Evolutionary conservation across 2,113 vertebrate species (phyloP).

Genomic region (Oreochromis aureus): DNA sequence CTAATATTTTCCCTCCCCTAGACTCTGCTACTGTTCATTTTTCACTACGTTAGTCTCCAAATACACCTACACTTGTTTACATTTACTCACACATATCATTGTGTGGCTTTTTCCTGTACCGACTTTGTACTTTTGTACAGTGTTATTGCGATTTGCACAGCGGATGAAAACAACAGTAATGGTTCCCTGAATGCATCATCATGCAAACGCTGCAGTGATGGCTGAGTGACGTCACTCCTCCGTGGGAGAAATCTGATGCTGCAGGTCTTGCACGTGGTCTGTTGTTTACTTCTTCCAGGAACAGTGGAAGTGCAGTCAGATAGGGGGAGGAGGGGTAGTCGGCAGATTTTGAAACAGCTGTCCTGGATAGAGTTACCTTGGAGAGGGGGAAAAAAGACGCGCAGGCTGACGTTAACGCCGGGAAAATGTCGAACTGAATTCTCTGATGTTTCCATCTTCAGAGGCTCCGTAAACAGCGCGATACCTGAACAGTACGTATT

Average conservation of each 20-base stretch:
- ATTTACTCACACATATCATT: neutral
- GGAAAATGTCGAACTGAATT: slow-evolving; percentile 19
- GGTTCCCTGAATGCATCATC: neutral
- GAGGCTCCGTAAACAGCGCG: neutral
- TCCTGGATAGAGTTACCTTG: slow-evolving; percentile 31
- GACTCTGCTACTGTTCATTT: neutral
- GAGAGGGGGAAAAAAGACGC: rapidly evolving
- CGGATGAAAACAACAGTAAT: neutral
- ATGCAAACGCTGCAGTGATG: neutral
- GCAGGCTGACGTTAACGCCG: neutral
- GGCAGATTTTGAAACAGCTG: slow-evolving; percentile 46
- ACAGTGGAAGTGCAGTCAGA: neutral
- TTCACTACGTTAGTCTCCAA: neutral
- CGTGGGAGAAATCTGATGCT: slow-evolving; percentile 30
- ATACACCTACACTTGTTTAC: neutral
- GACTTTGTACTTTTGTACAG: neutral
- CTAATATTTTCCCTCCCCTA: neutral
- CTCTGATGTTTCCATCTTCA: neutral
- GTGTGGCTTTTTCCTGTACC: neutral
- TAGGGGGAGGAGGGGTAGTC: neutral
- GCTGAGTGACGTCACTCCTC: slow-evolving; percentile 32
- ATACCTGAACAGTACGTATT: slow-evolving; percentile 25
- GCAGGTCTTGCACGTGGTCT: slow-evolving; percentile 62
- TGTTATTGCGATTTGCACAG: neutral
- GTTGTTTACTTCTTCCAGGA: slow-evolving; percentile 72